Evolutionary conservation across 1,140 invertebrate genomes (phyloP), one percentile per base, ranked within the genome.

Genomic region (Centruroides vittatus): DNA sequence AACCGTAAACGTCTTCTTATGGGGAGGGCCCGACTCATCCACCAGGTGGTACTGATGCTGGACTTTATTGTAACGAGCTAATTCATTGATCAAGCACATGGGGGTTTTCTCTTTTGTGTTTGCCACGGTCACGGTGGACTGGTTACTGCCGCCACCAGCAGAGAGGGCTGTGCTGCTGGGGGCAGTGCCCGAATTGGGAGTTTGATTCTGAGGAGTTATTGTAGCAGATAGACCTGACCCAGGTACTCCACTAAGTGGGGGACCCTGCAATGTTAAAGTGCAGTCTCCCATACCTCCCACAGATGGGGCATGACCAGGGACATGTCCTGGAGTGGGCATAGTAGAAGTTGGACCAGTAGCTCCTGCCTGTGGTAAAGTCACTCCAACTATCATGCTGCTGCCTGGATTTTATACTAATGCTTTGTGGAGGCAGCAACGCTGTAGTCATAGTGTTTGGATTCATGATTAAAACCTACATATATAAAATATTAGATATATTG

Each of bases 11-110:
- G 85, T 84, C 76, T 98, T 98, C 71, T 94, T 92, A 78, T 99
- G 95, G 62, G 95, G 92, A 55, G 93, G 94, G 57, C 95, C 95
- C 67, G 84, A 76, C 70, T 83, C 81, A 69, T 83, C 79, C 55
- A 79, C 74, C 70, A 94, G 78, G 64, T 86, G 82, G 75, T 95
- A 95, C 75, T 91, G 87, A 77, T 89, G 87, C 70, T 85, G 83
- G 68, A 91, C 86, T 80, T 93, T 94, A 75, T 98, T 96, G 76
- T 88, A 97, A 76, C 93, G 82, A 70, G 93, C 91, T 73, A 99
- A 78, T 77, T 99, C 95, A 73, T 97, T 97, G 67, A 98, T 88
- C 74, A 96, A 83, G 80, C 93, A 97, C 93, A 98, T 98, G 55
- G 94, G 93, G 67, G 93, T 97, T 80, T 98, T 98, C 80, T 97